These are phyloP conservation scores for Podarcis muralis DNA, from an alignment of 2,113 vertebrate species.

Conservation along the genomic window DNA sequence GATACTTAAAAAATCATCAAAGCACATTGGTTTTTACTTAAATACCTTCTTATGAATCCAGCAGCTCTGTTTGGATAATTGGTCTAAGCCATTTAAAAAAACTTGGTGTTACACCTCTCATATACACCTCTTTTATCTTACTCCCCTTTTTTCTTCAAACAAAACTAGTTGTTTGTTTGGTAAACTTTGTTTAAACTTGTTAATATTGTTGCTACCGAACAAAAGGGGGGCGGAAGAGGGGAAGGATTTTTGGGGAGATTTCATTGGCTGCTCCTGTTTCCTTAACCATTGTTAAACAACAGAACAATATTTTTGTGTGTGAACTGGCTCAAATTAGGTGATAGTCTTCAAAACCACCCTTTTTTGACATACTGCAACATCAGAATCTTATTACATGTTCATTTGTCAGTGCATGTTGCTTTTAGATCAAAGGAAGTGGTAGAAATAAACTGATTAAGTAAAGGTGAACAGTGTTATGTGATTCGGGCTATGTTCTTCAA, in stretches of 20 bases:
- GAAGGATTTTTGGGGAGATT: no score
- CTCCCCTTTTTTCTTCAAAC: constrained; percentile 53
- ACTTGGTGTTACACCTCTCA: constrained; percentile 35
- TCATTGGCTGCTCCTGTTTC: background rate
- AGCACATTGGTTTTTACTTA: constrained; percentile 71
- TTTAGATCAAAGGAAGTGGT: background rate
- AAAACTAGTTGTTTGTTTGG: constrained; percentile 61
- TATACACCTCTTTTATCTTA: constrained; percentile 43
- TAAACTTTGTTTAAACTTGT: constrained; percentile 50
- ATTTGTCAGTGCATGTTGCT: background rate
- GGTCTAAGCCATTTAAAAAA: constrained; percentile 36
- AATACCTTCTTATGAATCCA: constrained; percentile 47
- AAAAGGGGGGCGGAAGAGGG: no score
- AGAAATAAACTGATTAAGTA: background rate
- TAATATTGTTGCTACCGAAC: constrained; percentile 35
- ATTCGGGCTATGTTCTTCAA: background rate
- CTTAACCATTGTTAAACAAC: background rate
- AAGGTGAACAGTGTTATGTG: background rate
- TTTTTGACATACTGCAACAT: background rate
- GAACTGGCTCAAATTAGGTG: background rate
- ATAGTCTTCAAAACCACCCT: background rate
- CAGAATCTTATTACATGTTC: background rate
- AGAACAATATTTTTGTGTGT: background rate
- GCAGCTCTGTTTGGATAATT: constrained; percentile 40
- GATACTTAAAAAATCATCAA: constrained; percentile 71